These are phyloP conservation scores for Oryzias dopingdopingensis DNA, from an alignment of 2,797 vertebrate species.

Conservation along the genomic window DNA sequence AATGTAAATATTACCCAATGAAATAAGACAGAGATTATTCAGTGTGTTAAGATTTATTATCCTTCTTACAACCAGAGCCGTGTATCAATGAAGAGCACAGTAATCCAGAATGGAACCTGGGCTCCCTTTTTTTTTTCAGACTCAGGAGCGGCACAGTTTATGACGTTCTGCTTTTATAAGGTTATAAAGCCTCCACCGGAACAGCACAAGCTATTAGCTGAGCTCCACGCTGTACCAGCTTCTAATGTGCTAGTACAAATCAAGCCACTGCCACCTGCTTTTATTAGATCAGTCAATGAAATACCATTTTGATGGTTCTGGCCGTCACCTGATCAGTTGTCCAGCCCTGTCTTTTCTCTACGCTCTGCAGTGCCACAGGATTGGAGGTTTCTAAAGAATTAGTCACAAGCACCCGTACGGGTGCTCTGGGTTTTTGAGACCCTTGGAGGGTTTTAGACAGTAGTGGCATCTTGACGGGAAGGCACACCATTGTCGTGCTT, in stretches of 20 bases:
- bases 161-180: slow-evolving; percentile 15
- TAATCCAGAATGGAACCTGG: slow-evolving; percentile 19
- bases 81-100: too few relatives aligned
- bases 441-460: too few relatives aligned
- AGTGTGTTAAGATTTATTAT: too few relatives aligned
- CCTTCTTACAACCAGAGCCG: too few relatives aligned
- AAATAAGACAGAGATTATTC: too few relatives aligned
- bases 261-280: slow-evolving; percentile 3
- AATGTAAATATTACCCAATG: too few relatives aligned
- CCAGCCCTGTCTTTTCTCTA: background rate
- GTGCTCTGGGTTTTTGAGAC: too few relatives aligned
- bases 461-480: too few relatives aligned
- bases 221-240: background rate
- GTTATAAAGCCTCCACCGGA: slow-evolving; percentile 11
- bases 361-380: too few relatives aligned
- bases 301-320: slow-evolving; percentile 7
- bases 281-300: slow-evolving; percentile 10
- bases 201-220: slow-evolving; percentile 4
- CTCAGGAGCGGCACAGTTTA: background rate
- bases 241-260: slow-evolving; percentile 16
- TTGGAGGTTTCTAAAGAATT: too few relatives aligned
- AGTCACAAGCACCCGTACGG: too few relatives aligned
- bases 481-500: too few relatives aligned
- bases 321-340: slow-evolving; percentile 12
- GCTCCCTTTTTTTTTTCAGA: slow-evolving; percentile 5